Evolutionary conservation across 2,888 invertebrate genomes (phyloP), one percentile per base, ranked within the genome.

Genomic region (Meloe dianella): DNA sequence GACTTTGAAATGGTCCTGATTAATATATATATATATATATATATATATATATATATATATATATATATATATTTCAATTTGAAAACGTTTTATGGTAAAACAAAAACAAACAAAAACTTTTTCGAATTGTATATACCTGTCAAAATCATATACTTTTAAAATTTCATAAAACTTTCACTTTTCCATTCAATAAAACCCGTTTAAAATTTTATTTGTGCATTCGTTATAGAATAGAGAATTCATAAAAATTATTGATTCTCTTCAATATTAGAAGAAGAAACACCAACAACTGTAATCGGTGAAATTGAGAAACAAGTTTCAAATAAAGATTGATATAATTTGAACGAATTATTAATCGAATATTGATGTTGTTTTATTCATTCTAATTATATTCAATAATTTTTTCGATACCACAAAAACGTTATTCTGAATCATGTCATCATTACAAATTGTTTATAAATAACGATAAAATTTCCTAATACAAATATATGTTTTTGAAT

Each of bases 391-490:
- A 8, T 7, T 32, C 32, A 10, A 32, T 10, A 17, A 17, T n/a
- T n/a, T 41, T 41, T 6, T 17, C 10, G 17, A 41, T 41, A 41
- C n/a, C n/a, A n/a, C n/a, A 20, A 20, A 47, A 47, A 47, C 9
- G 20, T 9, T 20, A 22, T 47, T 10, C 14, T 38, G 38, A n/a
- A 38, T 2, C 6, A n/a, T 4, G 51, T 51, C 51, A 22, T 14
- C 4, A 51, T 12, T 24, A 17, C n/a, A 41, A 41, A 17, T 32
- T 7, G 7, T 32, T 8, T 32, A 32, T 32, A 10, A 9, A 38
- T 38, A 41, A 41, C 41, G 41, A 41, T 41, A 41, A 41, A 41
- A 41, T 41, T 17, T n/a, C 41, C 41, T 41, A 41, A 41, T n/a
- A 17, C 41, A 41, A n/a, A n/a, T 41, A 41, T 32, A 10, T n/a